Percentiles rank a stretch among this genome's conserved stretches.
phyloP scores from a whole-genome alignment of 2,113 vertebrate species.

The Sceloporus undulatus region DNA sequence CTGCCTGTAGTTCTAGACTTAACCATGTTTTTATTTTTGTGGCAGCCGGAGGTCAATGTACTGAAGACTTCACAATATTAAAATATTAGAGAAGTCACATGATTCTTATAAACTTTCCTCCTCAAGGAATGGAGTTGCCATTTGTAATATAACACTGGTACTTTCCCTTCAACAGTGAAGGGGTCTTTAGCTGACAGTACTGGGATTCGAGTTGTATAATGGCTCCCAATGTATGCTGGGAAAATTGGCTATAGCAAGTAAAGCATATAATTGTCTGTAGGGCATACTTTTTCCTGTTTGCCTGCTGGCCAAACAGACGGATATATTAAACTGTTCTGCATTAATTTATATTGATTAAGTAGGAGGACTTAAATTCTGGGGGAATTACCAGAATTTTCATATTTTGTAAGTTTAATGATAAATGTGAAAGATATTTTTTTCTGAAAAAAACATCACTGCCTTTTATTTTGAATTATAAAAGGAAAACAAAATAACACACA shows the following conservation, averaged over 20 bases:
- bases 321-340: no score
- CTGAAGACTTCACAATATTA: conserved; percentile 1
- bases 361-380: no score
- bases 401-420: no score
- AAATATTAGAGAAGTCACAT: conserved; percentile 8
- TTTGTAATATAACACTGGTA: neutral
- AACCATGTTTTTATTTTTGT: neutral
- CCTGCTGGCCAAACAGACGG: no score
- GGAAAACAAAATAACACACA: no score
- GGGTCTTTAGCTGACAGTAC: neutral
- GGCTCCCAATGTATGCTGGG: neutral
- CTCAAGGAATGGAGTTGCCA: conserved; percentile 3
- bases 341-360: no score
- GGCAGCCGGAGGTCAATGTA: neutral
- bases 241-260: neutral
- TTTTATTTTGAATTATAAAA: no score
- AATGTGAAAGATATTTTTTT: no score
- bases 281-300: neutral
- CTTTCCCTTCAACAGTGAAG: conserved; percentile 4
- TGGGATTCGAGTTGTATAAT: neutral
- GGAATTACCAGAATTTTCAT: no score
- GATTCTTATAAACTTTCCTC: conserved; percentile 13
- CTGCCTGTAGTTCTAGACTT: neutral
- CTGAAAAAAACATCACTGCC: no score
- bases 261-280: neutral